Percentiles rank a stretch among this genome's conserved stretches.
Conservation (phyloP, 2,888 invertebrate species). For the Dicycla oo region DNA sequence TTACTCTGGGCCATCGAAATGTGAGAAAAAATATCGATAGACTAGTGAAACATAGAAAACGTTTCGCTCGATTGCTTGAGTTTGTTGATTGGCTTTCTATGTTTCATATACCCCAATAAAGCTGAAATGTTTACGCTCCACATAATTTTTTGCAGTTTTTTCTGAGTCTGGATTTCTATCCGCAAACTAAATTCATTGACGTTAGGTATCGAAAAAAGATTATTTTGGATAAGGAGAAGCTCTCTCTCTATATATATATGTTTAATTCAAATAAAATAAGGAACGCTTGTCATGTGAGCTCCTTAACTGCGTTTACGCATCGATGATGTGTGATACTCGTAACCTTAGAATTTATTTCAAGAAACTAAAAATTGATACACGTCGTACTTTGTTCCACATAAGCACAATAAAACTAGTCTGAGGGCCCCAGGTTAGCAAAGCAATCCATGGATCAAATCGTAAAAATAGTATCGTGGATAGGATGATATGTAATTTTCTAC, state of each 20-base stretch:
- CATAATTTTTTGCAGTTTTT: constrained; percentile 1
- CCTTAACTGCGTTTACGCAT: constrained; percentile 2
- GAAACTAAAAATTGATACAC: not conserved
- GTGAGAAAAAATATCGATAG: not conserved
- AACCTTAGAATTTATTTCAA: not conserved
- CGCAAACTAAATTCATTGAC: not conserved
- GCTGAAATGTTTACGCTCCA: constrained; percentile 2
- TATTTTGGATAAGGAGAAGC: not conserved
- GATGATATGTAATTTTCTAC: not conserved
- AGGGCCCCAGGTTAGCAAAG: not conserved
- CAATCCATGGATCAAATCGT: not conserved
- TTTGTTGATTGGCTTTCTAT: constrained; percentile 1
- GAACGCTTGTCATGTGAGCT: constrained; percentile 5
- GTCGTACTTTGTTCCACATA: not conserved
- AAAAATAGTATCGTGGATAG: not conserved
- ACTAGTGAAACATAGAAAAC: not conserved
- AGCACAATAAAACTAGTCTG: not conserved
- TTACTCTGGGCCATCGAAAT: not conserved
- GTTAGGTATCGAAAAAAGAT: not conserved
- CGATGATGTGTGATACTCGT: not conserved
- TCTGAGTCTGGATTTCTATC: not conserved
- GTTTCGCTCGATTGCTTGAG: not conserved
- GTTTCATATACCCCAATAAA: constrained; percentile 5
- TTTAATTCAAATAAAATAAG: not conserved
- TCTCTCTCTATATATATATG: not conserved